Base-by-base conservation (phyloP, 2,797 vertebrate species). In the Notolepis coatsorum region DNA sequence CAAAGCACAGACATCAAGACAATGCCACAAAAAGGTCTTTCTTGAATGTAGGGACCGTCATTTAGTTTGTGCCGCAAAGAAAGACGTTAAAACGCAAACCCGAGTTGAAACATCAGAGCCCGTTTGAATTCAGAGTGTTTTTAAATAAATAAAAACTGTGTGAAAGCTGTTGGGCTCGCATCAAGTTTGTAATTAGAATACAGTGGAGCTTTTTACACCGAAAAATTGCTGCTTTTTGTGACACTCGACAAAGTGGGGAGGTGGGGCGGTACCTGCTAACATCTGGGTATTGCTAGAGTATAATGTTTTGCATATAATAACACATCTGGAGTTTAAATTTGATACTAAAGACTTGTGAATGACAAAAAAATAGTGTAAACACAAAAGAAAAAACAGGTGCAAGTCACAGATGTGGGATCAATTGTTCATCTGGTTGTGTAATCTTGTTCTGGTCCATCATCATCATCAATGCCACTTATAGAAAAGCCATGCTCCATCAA, bases 141-240 rank as follows among this genome's bases (percentile, higher is more conserved):
- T 71, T 78, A 73, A 76, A 79, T 77, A 54, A 74, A 79, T 71
- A 13, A 17, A 51, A 73, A 42, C 24, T 21, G 6, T 2, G 2
- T 24, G 20, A 37, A 62, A 63, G 59, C 38, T 51, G 43, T 43
- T 42, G 51, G 65, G 58, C 75, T 80, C 80, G 75, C 61, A 61
- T 82, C 55, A 73, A 61, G 56, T 82, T 79, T 64, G 56, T 71
- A 81, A 74, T 89, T 82, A 82, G 55, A 86, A 80, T 60, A 80
- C 55, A 61, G 57, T 66, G 56, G 52, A 23, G 48, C 71, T 75
- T 80, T 86, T 78, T 59, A 77, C 73, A 72, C 53, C 62, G 39
- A 66, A 72, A 74, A 81, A 81, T 43, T 24, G 38, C 51, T 55
- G 37, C 30, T 12, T 67, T 17, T 61, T 67, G 52, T 73, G 51